These are phyloP conservation scores for Drosophila novamexicana DNA, from an alignment of 1,140 invertebrate species.

Conservation along the genomic window DNA sequence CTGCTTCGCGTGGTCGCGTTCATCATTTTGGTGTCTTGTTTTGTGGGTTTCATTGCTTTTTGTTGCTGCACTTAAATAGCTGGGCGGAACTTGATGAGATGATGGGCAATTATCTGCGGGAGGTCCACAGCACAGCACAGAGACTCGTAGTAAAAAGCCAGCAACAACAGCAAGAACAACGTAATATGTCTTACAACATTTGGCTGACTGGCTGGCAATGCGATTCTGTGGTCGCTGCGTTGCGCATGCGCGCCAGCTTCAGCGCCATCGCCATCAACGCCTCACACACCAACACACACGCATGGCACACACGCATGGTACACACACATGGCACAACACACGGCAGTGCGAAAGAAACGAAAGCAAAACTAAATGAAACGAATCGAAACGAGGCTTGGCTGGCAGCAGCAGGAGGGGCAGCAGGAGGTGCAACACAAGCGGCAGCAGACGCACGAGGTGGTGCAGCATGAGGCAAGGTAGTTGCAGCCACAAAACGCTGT, in stretches of 20 bases:
- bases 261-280: constrained; percentile 85
- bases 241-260: constrained; percentile 84
- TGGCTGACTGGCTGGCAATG: constrained; percentile 51
- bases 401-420: background rate
- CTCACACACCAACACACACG: constrained; percentile 84
- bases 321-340: background rate
- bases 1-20: constrained; percentile 80
- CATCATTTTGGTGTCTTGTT: constrained; percentile 82
- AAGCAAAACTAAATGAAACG: constrained; percentile 14
- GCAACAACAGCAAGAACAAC: constrained; percentile 53
- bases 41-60: constrained; percentile 77
- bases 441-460: background rate
- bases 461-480: background rate
- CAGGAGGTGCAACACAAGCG: background rate
- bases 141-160: constrained; percentile 43
- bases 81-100: constrained; percentile 84
- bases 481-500: background rate
- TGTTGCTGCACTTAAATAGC: constrained; percentile 74
- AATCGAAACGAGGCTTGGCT: constrained; percentile 18
- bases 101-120: constrained; percentile 83
- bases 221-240: constrained; percentile 67
- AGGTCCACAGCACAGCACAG: constrained; percentile 64
- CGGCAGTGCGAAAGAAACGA: constrained; percentile 18
- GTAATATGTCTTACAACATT: constrained; percentile 77
- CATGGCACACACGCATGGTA: constrained; percentile 46